phyloP scores from a whole-genome alignment of 2,797 vertebrate genomes.

The Natrix natrix region DNA sequence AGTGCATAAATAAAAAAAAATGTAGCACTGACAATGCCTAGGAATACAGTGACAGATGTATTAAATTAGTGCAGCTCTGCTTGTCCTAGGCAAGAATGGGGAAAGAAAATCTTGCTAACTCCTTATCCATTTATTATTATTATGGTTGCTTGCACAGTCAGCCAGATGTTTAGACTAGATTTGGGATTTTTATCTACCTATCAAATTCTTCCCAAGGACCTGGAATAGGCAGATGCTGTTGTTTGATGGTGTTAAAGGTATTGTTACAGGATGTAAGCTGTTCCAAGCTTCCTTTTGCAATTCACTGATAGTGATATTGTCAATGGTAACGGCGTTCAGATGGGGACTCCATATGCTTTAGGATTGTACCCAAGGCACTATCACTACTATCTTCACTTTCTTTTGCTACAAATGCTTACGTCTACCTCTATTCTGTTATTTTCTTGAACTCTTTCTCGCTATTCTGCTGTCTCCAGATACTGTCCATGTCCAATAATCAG shows the following conservation, averaged over 20 bases:
- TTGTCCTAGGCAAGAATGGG: not conserved
- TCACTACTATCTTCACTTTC: not conserved
- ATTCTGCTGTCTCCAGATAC: not conserved
- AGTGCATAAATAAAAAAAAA: not conserved
- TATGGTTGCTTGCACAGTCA: not conserved
- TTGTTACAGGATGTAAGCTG: not conserved
- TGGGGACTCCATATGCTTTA: not conserved
- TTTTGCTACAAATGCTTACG: not conserved
- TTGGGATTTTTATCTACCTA: not conserved
- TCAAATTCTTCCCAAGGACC: not conserved
- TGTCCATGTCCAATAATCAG: not conserved
- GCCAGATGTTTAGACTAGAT: not conserved
- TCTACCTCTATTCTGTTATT: not conserved
- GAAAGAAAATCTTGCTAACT: not conserved
- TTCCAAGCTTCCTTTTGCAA: not conserved
- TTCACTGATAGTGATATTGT: not conserved
- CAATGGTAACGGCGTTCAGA: not conserved
- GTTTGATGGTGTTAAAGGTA: not conserved
- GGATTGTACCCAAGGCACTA: not conserved
- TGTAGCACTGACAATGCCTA: not conserved
- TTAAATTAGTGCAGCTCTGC: not conserved
- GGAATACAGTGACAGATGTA: not conserved
- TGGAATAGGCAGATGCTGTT: not conserved
- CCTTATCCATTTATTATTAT: not conserved
- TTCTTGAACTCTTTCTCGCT: not conserved